A percentile compares a stretch with the other conserved stretches of the same genome.
Conservation (phyloP, 2,888 invertebrate species). For the Melinaea marsaeus region DNA sequence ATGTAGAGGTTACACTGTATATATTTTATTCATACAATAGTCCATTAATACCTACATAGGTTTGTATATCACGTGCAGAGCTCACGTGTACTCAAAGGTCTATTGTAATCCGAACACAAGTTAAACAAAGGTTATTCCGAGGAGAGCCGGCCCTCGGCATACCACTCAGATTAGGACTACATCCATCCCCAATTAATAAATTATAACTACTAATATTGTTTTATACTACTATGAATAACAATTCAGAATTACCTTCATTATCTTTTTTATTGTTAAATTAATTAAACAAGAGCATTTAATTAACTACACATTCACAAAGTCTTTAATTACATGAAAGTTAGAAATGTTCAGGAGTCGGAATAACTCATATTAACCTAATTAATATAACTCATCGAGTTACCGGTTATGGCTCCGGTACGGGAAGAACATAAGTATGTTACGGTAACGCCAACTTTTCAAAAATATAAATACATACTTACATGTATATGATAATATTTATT, state of each 20-base stretch:
- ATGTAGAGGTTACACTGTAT: too few relatives aligned
- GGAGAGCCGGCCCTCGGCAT: not conserved
- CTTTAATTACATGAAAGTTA: constrained; percentile 7
- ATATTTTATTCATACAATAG: not conserved
- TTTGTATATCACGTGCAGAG: not conserved
- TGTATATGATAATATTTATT: too few relatives aligned
- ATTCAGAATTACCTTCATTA: too few relatives aligned
- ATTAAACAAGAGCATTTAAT: constrained; percentile 9
- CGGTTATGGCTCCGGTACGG: too few relatives aligned
- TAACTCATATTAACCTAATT: too few relatives aligned
- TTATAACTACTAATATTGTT: not conserved
- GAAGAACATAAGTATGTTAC: too few relatives aligned
- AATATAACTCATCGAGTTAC: too few relatives aligned
- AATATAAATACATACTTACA: too few relatives aligned
- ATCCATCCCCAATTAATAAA: constrained; percentile 1
- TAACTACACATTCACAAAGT: constrained; percentile 10
- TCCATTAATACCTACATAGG: not conserved
- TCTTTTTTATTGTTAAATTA: constrained; percentile 3
- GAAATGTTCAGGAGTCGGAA: too few relatives aligned
- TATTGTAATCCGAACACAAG: constrained; percentile 6
- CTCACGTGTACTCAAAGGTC: constrained; percentile 1
- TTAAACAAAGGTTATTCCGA: not conserved
- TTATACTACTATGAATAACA: not conserved
- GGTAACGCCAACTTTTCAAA: too few relatives aligned
- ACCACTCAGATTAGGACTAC: constrained; percentile 7